Percentiles rank a stretch among this genome's conserved stretches.
Evolutionary conservation across 2,113 vertebrate species (phyloP).

Genomic region (Lophochroa leadbeateri): DNA sequence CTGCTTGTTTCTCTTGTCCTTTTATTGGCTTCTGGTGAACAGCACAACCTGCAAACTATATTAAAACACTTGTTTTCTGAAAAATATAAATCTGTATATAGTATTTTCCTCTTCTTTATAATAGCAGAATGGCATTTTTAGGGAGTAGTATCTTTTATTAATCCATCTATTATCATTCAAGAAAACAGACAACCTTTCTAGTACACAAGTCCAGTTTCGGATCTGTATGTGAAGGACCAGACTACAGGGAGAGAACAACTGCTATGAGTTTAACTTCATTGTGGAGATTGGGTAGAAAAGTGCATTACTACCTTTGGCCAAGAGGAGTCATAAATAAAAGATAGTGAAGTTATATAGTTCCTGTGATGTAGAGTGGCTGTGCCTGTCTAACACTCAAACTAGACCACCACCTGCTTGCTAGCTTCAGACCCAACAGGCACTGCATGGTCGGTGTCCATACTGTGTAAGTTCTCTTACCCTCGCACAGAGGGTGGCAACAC

Average conservation of each 20-base stretch:
- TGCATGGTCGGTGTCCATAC: accelerated
- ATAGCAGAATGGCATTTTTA: neutral
- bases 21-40: neutral
- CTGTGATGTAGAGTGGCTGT: neutral
- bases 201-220: neutral
- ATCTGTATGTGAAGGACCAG: neutral
- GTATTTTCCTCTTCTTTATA: neutral
- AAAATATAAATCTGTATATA: neutral
- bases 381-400: neutral
- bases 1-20: neutral
- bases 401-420: neutral
- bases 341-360: neutral
- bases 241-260: neutral
- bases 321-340: neutral
- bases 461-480: neutral
- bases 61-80: neutral
- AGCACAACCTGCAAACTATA: neutral
- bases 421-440: neutral
- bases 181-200: neutral
- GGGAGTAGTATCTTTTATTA: neutral
- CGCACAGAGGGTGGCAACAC: neutral
- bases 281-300: neutral
- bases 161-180: neutral
- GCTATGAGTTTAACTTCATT: neutral
- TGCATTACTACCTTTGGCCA: neutral